Evolutionary conservation across 2,113 vertebrate species (phyloP).

Genomic region (Pluvianellus socialis): DNA sequence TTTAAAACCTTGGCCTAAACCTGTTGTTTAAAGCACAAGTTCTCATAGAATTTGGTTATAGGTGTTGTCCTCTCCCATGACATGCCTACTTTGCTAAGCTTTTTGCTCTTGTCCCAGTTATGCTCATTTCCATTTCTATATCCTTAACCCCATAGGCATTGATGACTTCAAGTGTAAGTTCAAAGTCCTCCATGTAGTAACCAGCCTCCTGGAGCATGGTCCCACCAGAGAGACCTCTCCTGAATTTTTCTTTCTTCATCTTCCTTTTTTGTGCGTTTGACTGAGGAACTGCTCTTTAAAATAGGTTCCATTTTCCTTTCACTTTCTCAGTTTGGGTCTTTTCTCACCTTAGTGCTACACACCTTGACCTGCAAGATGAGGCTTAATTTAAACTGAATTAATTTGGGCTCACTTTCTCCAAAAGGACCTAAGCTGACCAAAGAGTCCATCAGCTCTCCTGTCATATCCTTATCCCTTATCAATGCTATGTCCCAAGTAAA

Average conservation of each 20-base stretch:
- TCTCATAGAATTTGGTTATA: neutral
- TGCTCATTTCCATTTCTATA: neutral
- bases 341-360: neutral
- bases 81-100: neutral
- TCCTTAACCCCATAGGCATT: neutral
- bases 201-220: neutral
- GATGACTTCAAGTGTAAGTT: neutral
- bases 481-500: neutral
- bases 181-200: neutral
- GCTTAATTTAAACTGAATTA: neutral
- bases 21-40: neutral
- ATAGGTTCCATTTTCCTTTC: neutral
- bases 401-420: neutral
- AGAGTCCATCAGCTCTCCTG: neutral
- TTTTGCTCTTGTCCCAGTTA: neutral
- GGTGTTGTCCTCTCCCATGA: neutral
- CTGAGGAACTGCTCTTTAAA: neutral
- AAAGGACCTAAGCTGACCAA: neutral
- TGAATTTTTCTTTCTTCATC: neutral
- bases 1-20: neutral
- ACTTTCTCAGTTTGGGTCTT: neutral
- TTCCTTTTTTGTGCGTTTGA: neutral
- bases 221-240: neutral
- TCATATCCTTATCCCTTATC: neutral
- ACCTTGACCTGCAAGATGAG: neutral